These are phyloP conservation scores for Thunnus albacares DNA, from an alignment of 2,797 vertebrate species.

Conservation along the genomic window DNA sequence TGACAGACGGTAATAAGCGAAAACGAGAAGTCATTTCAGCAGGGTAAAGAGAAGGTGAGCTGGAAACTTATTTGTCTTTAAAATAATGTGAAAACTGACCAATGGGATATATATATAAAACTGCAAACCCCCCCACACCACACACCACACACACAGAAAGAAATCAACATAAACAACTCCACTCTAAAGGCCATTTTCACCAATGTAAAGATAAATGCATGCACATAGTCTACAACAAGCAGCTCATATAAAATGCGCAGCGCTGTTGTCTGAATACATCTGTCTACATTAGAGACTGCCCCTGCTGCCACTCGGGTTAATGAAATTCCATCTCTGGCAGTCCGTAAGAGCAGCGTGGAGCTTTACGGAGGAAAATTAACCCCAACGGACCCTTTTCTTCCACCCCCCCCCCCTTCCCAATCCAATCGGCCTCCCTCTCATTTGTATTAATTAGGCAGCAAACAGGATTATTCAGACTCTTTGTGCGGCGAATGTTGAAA, in stretches of 20 bases:
- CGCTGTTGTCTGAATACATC: slow-evolving; percentile 33
- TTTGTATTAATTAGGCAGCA: slow-evolving; percentile 56
- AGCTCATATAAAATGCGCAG: slow-evolving; percentile 36
- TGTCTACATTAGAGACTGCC: slow-evolving; percentile 36
- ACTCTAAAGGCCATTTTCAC: neutral
- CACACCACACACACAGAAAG: neutral
- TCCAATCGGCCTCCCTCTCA: slow-evolving; percentile 38
- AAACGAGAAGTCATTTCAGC: neutral
- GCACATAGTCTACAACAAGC: neutral
- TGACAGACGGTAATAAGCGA: neutral
- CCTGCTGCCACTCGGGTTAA: slow-evolving; percentile 49
- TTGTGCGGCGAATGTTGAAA: neutral
- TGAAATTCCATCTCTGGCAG: slow-evolving; percentile 50
- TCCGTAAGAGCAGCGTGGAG: slow-evolving; percentile 24
- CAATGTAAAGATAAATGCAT: neutral
- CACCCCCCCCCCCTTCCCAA: neutral
- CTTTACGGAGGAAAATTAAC: slow-evolving; percentile 56
- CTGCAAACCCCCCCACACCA: neutral
- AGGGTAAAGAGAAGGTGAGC: neutral
- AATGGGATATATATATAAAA: neutral
- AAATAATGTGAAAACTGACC: too few species aligned
- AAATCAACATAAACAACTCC: neutral
- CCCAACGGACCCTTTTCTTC: slow-evolving; percentile 23
- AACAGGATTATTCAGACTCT: slow-evolving; percentile 29
- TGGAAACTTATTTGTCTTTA: too few species aligned